Base-by-base conservation (phyloP, 2,113 vertebrate genomes). In the Tapirus terrestris region DNA sequence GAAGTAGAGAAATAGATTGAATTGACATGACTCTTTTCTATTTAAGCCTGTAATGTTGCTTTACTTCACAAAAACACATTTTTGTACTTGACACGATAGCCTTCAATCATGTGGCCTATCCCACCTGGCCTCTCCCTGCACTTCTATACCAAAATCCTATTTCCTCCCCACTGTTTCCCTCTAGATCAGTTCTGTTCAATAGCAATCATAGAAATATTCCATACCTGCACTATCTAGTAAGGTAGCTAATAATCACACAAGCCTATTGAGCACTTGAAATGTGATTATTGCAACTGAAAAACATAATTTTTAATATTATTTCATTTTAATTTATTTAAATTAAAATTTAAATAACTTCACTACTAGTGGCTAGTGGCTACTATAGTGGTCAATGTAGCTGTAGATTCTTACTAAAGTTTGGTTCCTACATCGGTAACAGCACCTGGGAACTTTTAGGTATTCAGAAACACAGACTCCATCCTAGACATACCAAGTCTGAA, bases 1-100 rank as follows among this genome's bases (percentile, higher is more conserved):
- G 18, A 88, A 97, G 17, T 48, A 89, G n/a, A 81, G 39, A 82
- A 94, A 82, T 33, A 73, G 13, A 56, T 39, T 94, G 56, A 91
- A 20, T 81, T 67, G 80, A 85, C 53, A 70, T 58, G 8, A 72
- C 1, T 58, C 23, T 77, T 13, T 67, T 85, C 43, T 79, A 17
- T 70, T 60, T 90, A 93, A 82, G 33, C 21, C 23, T 73, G 8
- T 61, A 31, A 56, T 60, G 12, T 20, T 68, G 29, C 1, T 93
- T 65, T 88, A 67, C 6, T 82, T 25, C 10, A n/a, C 36, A 84
- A 72, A 82, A 75, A 12, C n/a, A 51, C 14, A 61, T 53, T 17
- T 27, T 33, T 79, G 1, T 23, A 45, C 5, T 82, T 91, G 21
- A 5, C 58, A 89, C 85, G 39, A 33, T 51, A 27, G 48, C 16